phyloP scores from a whole-genome alignment of 2,113 vertebrate genomes.

The Carassius carassius region DNA sequence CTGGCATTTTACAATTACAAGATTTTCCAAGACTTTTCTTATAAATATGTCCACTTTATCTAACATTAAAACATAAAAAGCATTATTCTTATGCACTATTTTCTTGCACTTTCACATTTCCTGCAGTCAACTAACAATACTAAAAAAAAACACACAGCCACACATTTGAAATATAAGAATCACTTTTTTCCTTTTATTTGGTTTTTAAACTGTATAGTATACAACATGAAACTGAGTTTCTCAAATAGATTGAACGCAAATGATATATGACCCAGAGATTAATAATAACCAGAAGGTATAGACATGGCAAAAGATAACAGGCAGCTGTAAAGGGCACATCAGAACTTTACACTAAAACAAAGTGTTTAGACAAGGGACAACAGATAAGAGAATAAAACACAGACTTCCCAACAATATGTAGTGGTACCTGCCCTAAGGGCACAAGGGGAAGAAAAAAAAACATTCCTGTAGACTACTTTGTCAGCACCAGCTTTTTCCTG shows the following conservation, averaged over 20 bases:
- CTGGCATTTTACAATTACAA: not conserved
- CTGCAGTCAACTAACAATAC: not conserved
- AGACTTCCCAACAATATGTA: conserved; percentile 32
- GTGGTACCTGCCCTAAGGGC: conserved; percentile 25
- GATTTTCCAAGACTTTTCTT: not conserved
- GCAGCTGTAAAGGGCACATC: conserved; percentile 55
- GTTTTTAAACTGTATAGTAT: conserved; percentile 76
- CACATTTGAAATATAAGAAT: conserved; percentile 68
- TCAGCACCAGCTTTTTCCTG: not conserved
- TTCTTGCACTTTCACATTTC: not conserved
- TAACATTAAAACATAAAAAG: not conserved
- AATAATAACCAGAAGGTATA: conserved; percentile 48
- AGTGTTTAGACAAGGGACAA: conserved; percentile 19
- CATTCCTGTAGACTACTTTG: not conserved
- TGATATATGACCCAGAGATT: conserved; percentile 65
- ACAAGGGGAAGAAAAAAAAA: conserved; percentile 8
- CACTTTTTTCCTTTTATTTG: conserved; percentile 73
- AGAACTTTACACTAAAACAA: conserved; percentile 18
- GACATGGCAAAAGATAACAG: conserved; percentile 27
- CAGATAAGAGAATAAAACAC: conserved; percentile 29
- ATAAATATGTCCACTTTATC: not conserved
- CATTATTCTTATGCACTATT: not conserved
- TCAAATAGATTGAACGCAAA: conserved; percentile 60
- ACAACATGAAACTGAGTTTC: conserved; percentile 77
- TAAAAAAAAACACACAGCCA: conserved; percentile 45